Base-by-base conservation (phyloP, 2,797 vertebrate genomes). In the Molossus alvarezi region DNA sequence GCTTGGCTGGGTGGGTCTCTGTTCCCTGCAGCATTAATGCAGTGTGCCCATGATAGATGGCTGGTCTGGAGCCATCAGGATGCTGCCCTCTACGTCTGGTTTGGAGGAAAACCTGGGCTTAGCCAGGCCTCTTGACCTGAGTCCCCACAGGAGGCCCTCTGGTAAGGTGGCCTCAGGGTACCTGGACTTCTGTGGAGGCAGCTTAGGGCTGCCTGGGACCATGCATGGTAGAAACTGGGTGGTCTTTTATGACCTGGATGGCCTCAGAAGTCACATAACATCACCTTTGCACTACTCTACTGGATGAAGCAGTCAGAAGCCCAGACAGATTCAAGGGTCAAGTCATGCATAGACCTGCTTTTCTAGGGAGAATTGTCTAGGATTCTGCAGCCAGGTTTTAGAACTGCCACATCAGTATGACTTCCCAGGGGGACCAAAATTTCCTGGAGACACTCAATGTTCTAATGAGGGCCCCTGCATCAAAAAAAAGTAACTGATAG, bases 51-150 rank as follows among this genome's bases (percentile, higher is more conserved):
- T 0, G 8, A 17, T 17, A 62, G 48, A 33, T 5, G 21, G 18
- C 18, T 57, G 17, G 2, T 10, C n/a, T 48, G 11, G 55, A 48
- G 21, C 6, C 12, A 25, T 27, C 27, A 3, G 18, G 53, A 33
- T 1, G 1, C n/a, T 2, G 0, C 0, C 5, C 1, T 37, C 18
- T 12, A 5, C 0, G 6, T n/a, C 29, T 55, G 71, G 23, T 21
- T 37, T n/a, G 6, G 29, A 33, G 29, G 23, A 29, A 77, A 25
- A 21, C 29, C 27, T 12, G 55, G 21, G 8, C 23, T 71, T 33
- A 69, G 51, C 51, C 20, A 14, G 18, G 27, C 33, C 14, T 73
- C 37, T 18, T 3, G 17, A 62, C 23, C 64, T 15, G 33, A 37
- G n/a, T 10, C 11, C 48, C 48, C 6, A 11, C 2, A 3, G 9